Base-by-base conservation (phyloP, 2,113 vertebrate species). In the Stegastes partitus region DNA sequence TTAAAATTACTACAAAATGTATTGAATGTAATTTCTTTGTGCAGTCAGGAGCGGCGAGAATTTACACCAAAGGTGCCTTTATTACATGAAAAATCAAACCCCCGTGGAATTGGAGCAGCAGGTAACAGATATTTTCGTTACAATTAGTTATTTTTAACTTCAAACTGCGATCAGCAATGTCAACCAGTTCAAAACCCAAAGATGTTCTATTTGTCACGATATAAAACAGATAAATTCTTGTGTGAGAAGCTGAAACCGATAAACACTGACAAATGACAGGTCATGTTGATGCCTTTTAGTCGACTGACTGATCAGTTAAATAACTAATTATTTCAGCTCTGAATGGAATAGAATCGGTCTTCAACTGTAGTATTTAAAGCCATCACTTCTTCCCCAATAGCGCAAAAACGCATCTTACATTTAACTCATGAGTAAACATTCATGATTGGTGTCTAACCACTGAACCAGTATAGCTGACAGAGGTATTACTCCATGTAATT, bases 371-470 rank as follows among this genome's bases (percentile, higher is more conserved):
- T 12, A 49, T 69, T 73, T 37, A 54, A 23, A 62, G 12, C n/a
- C 51, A 58, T 55, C 1, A n/a, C 65, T 47, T 74, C 47, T 58
- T 66, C 9, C 12, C 45, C n/a, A 67, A 11, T n/a, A 37, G 16
- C 23, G n/a, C 42, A 51, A 45, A 42, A 31, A 57, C 7, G 18
- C 28, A 34, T 39, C 18, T 50, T 57, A 44, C 19, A 65, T 68
- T 73, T 23, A 50, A 80, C 63, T 54, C 44, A 66, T 22, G 21
- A 74, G 67, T 68, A 81, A 68, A 62, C 51, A 71, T 42, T 62
- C n/a, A n/a, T 61, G 65, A 64, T 81, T 39, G 64, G 59, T 39
- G 61, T 63, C 22, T 56, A 75, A 72, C 54, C 74, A 59, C 9
- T 2, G 49, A 47, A 53, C 53, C 54, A 55, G 14, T 67, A 50